Evolutionary conservation across 2,113 vertebrate species (phyloP).

Genomic region (Calidris pygmaea): DNA sequence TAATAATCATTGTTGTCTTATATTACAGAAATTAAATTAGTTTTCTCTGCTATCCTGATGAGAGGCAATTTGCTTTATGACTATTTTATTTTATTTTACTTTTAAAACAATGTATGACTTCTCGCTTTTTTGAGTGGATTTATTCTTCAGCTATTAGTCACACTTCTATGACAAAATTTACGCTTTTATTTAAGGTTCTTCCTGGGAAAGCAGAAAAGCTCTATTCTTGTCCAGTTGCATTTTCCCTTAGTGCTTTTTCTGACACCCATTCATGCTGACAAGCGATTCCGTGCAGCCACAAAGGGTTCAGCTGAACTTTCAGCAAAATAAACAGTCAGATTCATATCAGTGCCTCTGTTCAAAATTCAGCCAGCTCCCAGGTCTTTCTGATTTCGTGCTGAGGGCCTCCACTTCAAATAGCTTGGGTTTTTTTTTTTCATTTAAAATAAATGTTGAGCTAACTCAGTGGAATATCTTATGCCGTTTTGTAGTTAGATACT

Average conservation of each 20-base stretch:
- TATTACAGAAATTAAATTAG: slow-evolving; percentile 22
- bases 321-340: neutral
- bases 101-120: neutral
- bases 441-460: neutral
- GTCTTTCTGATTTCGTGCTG: neutral
- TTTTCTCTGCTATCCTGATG: neutral
- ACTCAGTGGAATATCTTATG: neutral
- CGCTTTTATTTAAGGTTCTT: neutral
- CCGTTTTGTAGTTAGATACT: neutral
- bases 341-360: neutral
- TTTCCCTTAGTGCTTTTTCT: neutral
- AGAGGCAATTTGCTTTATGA: neutral
- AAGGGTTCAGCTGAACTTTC: neutral
- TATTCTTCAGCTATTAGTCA: neutral
- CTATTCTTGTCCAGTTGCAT: neutral
- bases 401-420: neutral
- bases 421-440: neutral
- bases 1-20: neutral
- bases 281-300: neutral
- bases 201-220: neutral
- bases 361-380: neutral
- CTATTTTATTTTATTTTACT: neutral
- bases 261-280: neutral
- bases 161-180: neutral
- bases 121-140: neutral